A percentile compares a stretch with the other conserved stretches of the same genome.
Conservation (phyloP, 2,888 invertebrate genomes). For the Trisateles emortualis region DNA sequence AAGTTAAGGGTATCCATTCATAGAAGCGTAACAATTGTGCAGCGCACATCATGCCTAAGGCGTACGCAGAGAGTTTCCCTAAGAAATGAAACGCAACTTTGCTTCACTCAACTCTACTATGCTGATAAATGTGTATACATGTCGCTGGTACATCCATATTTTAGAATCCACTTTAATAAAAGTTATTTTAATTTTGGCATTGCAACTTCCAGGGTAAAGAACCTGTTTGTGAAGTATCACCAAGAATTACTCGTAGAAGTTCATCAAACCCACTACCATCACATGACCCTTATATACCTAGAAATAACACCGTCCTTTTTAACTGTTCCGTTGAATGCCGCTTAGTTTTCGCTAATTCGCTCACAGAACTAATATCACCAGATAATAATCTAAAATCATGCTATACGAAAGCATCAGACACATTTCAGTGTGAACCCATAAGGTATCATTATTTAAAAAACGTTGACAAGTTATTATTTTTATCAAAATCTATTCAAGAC, state of each 20-base stretch:
- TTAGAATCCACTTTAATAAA: too few relatives aligned
- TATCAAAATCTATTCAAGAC: constrained; percentile 61
- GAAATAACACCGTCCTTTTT: constrained; percentile 59
- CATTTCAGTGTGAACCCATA: constrained; percentile 65
- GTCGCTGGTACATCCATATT: too few relatives aligned
- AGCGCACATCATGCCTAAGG: too few relatives aligned
- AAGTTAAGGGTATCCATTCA: too few relatives aligned
- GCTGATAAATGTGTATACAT: too few relatives aligned
- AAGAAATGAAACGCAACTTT: too few relatives aligned
- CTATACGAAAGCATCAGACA: constrained; percentile 45
- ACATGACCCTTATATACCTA: constrained; percentile 77
- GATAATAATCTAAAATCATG: constrained; percentile 61
- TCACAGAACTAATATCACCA: constrained; percentile 65
- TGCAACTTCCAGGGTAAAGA: constrained; percentile 63
- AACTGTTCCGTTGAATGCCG: constrained; percentile 68
- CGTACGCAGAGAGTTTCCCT: too few relatives aligned
- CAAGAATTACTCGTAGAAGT: constrained; percentile 51
- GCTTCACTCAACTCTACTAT: too few relatives aligned
- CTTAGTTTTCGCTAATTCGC: constrained; percentile 57
- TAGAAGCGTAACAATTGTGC: too few relatives aligned
- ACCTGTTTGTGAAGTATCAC: constrained; percentile 58
- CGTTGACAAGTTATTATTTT: constrained; percentile 72
- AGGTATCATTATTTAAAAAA: constrained; percentile 72
- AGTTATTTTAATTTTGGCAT: too few relatives aligned
- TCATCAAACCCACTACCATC: constrained; percentile 55